Evolutionary conservation across 2,888 invertebrate genomes (phyloP).

Genomic region (Pantelozetes paolii): DNA sequence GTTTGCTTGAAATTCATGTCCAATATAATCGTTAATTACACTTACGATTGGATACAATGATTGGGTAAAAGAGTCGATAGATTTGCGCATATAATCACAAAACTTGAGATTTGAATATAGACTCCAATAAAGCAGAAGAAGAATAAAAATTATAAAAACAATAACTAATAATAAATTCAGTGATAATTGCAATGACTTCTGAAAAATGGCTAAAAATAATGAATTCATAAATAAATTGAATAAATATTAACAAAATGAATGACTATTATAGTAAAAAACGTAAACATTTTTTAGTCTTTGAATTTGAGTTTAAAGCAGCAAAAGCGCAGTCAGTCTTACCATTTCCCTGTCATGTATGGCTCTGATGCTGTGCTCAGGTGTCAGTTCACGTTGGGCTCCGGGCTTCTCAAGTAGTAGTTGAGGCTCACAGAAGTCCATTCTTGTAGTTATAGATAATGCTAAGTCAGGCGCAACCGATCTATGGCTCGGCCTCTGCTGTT

Average conservation of each 20-base stretch:
- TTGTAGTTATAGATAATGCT: constrained; percentile 2
- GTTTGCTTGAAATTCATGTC: background rate
- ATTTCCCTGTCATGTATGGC: background rate
- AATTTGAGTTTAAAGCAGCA: background rate
- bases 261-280: too few species aligned
- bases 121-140: background rate
- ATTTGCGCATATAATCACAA: background rate
- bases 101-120: background rate
- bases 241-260: too few species aligned
- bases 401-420: constrained; percentile 4
- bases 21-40: background rate
- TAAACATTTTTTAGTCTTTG: too few species aligned
- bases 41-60: background rate
- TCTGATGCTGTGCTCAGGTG: constrained; percentile 5
- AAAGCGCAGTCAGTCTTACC: constrained; percentile 10
- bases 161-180: too few species aligned
- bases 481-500: background rate
- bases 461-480: constrained; percentile 20
- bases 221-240: too few species aligned
- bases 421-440: constrained; percentile 23
- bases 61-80: background rate
- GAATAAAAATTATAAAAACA: background rate
- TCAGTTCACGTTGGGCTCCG: constrained; percentile 10
- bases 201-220: too few species aligned
- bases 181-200: too few species aligned